Conservation (phyloP, 1,140 invertebrate species). For the Pinna nobilis region DNA sequence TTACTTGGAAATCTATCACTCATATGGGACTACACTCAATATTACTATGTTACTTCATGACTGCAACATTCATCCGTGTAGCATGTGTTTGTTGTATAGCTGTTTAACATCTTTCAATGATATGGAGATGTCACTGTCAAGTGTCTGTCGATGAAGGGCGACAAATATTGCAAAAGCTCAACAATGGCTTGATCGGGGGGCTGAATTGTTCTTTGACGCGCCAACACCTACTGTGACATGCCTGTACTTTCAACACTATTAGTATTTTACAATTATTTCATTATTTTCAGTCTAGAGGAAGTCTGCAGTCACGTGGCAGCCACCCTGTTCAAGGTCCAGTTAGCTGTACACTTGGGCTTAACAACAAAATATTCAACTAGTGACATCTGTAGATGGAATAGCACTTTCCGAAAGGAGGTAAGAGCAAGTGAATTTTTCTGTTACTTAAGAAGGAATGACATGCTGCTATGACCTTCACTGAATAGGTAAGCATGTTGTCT, state of each 20-base stretch:
- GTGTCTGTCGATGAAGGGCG: neutral
- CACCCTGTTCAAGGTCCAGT: constrained; percentile 17
- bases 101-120: neutral
- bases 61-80: too few relatives aligned
- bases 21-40: too few relatives aligned
- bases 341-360: neutral
- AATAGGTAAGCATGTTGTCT: too few relatives aligned
- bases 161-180: neutral
- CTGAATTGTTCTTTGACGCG: neutral
- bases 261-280: neutral
- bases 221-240: too few relatives aligned
- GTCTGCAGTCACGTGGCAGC: constrained; percentile 30
- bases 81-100: too few relatives aligned
- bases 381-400: constrained; percentile 21
- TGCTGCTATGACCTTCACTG: too few relatives aligned
- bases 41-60: too few relatives aligned
- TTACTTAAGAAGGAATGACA: too few relatives aligned
- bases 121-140: neutral
- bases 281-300: constrained; percentile 31
- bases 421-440: too few relatives aligned
- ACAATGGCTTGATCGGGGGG: neutral
- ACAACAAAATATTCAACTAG: neutral
- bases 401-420: constrained; percentile 18
- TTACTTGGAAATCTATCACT: neutral
- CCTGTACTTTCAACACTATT: too few relatives aligned